Evolutionary conservation across 2,113 vertebrate genomes (phyloP).

Genomic region (Fulica atra): DNA sequence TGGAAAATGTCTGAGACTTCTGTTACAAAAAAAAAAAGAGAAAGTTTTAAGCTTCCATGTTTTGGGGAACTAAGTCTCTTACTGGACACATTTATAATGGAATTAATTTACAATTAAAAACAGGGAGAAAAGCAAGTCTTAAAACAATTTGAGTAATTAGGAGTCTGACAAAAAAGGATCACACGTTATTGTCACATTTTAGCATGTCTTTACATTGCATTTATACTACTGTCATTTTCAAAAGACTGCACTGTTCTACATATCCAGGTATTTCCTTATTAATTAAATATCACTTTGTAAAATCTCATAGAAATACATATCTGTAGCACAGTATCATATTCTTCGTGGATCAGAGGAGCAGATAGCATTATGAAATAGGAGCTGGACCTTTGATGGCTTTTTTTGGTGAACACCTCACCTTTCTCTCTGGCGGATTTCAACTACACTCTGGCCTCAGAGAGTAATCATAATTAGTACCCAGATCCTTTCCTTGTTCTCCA

Average conservation of each 20-base stretch:
- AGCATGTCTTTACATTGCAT: neutral
- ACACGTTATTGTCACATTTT: neutral
- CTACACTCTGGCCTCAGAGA: neutral
- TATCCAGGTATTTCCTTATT: neutral
- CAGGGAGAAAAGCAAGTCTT: neutral
- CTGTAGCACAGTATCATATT: neutral
- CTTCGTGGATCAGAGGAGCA: neutral
- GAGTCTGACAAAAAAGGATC: neutral
- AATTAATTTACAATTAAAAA: neutral
- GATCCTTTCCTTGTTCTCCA: neutral
- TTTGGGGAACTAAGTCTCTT: neutral
- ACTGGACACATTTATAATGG: neutral
- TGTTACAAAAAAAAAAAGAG: neutral
- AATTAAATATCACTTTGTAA: neutral
- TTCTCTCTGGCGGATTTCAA: neutral
- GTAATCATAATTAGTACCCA: neutral
- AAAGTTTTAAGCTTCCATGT: neutral
- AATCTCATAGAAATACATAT: neutral
- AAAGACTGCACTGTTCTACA: neutral
- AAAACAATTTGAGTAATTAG: neutral
- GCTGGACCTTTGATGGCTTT: neutral
- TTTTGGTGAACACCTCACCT: neutral
- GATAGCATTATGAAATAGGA: neutral
- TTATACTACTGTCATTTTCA: neutral
- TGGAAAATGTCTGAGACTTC: neutral